Base-by-base conservation (phyloP, 2,113 vertebrate genomes). In the Festucalex cinctus region DNA sequence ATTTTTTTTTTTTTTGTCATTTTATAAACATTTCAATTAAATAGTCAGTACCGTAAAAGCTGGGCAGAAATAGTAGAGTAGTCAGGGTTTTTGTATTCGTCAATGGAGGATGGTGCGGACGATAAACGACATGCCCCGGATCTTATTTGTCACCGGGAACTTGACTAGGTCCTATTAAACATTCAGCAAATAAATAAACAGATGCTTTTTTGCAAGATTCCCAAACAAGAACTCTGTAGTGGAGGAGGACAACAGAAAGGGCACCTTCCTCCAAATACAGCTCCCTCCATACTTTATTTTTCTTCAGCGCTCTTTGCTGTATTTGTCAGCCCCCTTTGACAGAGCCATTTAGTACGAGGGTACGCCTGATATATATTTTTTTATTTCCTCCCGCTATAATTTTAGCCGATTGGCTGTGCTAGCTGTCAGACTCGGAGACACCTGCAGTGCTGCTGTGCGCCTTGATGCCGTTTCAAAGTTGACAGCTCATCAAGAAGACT, bases 401-500 rank as follows among this genome's bases (percentile, higher is more conserved):
- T 54, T 66, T 26, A 24, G 74, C 24, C 59, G 78, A 80, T 77
- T 65, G 66, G 44, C 44, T 63, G 61, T 71, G 64, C 76, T 69
- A 65, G 75, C 71, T 64, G 77, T 75, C 74, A 81, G 73, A 66
- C 44, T 48, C 67, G 62, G 51, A 67, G 62, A 69, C 28, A 65
- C 68, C 71, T 41, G 54, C 49, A 20, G 68, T 66, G 63, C 66
- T 49, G 37, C 64, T 26, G 36, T 35, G 68, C 58, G 54, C 72
- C 74, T 65, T 36, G 65, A 76, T 57, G 74, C 39, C 62, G 19
- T 63, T 81, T 81, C 41, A 68, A 72, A 69, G 66, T 71, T 65
- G 70, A 81, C 70, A 61, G 65, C 76, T 71, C 49, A 49, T 87
- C 79, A 80, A 68, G 63, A 77, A 79, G 78, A 86, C n/a, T 74